Evolutionary conservation across 1,140 invertebrate genomes (phyloP).

Genomic region (Tyrophagus putrescentiae): DNA sequence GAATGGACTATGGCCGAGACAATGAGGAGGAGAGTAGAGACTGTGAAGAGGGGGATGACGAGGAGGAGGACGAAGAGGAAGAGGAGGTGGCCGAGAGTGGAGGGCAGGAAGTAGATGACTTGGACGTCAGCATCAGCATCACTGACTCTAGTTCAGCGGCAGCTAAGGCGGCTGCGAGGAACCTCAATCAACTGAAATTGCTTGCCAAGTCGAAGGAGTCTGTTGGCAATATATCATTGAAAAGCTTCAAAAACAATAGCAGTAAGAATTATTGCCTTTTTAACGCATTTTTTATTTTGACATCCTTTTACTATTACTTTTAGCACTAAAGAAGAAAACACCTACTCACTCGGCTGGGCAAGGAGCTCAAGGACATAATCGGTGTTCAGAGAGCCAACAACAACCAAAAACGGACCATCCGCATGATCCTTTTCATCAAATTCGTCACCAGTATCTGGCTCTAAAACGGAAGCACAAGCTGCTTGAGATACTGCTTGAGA

Average conservation of each 20-base stretch:
- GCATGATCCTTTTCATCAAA: conserved; percentile 38
- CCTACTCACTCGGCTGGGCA: too few species aligned
- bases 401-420: too few species aligned
- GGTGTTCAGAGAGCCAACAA: too few species aligned
- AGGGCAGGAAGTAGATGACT: neutral
- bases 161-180: neutral
- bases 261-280: too few species aligned
- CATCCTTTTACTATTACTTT: too few species aligned
- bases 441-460: conserved; percentile 43
- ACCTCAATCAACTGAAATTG: too few species aligned
- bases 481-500: conserved; percentile 81
- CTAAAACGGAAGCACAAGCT: conserved; percentile 36
- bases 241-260: too few species aligned
- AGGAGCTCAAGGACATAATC: too few species aligned
- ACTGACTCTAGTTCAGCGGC: neutral
- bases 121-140: neutral
- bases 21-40: neutral
- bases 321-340: too few species aligned
- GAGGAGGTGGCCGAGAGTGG: neutral
- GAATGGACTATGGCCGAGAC: neutral
- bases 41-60: neutral
- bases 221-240: too few species aligned
- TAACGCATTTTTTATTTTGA: too few species aligned
- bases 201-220: too few species aligned
- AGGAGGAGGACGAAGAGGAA: neutral